Evolutionary conservation across 2,113 vertebrate species (phyloP).

Genomic region (Tragelaphus imberbis): DNA sequence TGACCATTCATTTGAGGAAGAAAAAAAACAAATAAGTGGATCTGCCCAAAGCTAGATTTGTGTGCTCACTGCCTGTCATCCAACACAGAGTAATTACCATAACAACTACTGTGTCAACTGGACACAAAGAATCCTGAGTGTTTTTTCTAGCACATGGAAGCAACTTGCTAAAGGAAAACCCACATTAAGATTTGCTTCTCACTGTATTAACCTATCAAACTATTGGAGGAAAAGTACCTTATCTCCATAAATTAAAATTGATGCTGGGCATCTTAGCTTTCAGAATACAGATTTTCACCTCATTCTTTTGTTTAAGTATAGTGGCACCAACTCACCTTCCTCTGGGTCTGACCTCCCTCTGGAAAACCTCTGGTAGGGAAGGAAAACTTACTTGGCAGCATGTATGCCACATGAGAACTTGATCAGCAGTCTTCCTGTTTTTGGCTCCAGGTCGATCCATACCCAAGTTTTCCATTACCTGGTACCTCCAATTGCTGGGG

Average conservation of each 20-base stretch:
- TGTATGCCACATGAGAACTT: not conserved
- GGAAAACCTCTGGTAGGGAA: not conserved
- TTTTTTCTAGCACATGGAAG: not conserved
- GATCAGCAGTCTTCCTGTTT: not conserved
- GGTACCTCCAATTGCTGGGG: not conserved
- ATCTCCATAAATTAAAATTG: not conserved
- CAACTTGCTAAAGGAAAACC: not conserved
- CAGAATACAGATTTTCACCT: not conserved
- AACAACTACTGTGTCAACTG: conserved; percentile 13
- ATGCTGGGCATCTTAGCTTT: not conserved
- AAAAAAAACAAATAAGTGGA: not conserved
- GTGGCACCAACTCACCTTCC: not conserved
- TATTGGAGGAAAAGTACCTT: not conserved
- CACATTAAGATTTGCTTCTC: not conserved
- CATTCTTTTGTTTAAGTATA: not conserved
- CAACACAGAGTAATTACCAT: conserved; percentile 37
- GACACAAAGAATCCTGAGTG: not conserved
- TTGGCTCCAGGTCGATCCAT: not conserved
- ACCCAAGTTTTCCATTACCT: not conserved
- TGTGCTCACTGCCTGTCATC: conserved; percentile 33
- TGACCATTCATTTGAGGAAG: not conserved
- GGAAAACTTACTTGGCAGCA: not conserved
- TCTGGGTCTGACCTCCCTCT: not conserved
- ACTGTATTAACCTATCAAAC: not conserved
- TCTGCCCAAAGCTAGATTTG: not conserved